phyloP scores from a whole-genome alignment of 2,888 invertebrate genomes.

The Lochmaea capreae region DNA sequence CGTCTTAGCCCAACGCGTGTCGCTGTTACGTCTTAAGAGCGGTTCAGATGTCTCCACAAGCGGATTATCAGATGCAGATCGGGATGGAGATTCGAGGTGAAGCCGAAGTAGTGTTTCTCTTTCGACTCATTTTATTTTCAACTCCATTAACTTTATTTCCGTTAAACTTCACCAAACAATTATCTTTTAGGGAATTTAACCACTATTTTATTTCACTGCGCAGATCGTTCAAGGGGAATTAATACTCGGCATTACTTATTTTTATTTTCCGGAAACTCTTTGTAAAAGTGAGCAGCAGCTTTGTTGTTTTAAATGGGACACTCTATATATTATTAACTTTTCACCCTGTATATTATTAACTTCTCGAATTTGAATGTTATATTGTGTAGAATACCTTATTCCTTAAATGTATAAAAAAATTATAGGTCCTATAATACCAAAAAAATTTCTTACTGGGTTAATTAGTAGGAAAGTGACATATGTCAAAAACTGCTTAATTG shows the following conservation, averaged over 20 bases:
- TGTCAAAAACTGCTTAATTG: too few species aligned
- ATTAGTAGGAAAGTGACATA: too few species aligned
- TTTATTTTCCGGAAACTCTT: too few species aligned
- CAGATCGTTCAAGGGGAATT: neutral
- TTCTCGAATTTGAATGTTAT: too few species aligned
- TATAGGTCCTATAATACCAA: too few species aligned
- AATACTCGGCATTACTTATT: neutral
- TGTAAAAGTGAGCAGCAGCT: too few species aligned
- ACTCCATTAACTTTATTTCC: constrained; percentile 45
- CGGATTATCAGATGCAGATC: constrained; percentile 65
- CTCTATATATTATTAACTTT: too few species aligned
- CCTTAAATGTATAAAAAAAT: too few species aligned
- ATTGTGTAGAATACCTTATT: too few species aligned
- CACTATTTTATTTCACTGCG: neutral
- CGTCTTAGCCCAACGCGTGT: constrained; percentile 63
- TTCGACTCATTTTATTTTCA: constrained; percentile 38
- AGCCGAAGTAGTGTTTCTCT: constrained; percentile 20
- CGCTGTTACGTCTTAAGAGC: constrained; percentile 62
- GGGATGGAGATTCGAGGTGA: constrained; percentile 44
- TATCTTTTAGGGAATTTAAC: constrained; percentile 37
- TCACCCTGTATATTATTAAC: too few species aligned
- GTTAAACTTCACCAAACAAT: constrained; percentile 37
- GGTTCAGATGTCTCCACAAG: constrained; percentile 64
- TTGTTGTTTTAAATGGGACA: too few species aligned
- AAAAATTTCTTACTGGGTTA: too few species aligned